phyloP scores from a whole-genome alignment of 2,113 vertebrate species.

The Rhineura floridana region DNA sequence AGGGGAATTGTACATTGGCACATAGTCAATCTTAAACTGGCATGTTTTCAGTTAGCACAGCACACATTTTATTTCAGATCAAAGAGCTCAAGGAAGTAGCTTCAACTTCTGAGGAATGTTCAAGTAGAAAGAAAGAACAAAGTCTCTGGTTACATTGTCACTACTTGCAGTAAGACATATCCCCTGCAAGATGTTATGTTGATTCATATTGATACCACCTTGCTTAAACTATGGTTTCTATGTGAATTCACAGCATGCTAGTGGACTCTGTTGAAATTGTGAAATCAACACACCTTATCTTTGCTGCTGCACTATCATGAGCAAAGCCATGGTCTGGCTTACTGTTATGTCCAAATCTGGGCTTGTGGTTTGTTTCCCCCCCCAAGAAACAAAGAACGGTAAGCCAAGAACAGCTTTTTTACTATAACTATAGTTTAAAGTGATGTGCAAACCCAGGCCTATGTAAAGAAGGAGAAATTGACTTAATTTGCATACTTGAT shows the following conservation, averaged over 20 bases:
- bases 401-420: too few species aligned
- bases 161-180: neutral
- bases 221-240: neutral
- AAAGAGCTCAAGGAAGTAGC: neutral
- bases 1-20: neutral
- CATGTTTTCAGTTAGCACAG: neutral
- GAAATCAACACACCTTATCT: too few species aligned
- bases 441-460: too few species aligned
- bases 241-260: too few species aligned
- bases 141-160: neutral
- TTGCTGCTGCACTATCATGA: too few species aligned
- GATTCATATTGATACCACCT: neutral
- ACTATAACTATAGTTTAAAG: too few species aligned
- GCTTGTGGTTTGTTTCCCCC: too few species aligned
- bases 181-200: neutral
- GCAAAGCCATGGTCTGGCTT: too few species aligned
- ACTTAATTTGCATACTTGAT: neutral
- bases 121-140: neutral
- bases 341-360: too few species aligned
- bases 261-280: too few species aligned
- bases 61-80: neutral
- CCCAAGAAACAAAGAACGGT: too few species aligned
- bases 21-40: neutral
- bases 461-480: too few species aligned
- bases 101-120: neutral